phyloP scores from a whole-genome alignment of 2,888 invertebrate genomes.

The Hirtodrosophila cameraria region DNA sequence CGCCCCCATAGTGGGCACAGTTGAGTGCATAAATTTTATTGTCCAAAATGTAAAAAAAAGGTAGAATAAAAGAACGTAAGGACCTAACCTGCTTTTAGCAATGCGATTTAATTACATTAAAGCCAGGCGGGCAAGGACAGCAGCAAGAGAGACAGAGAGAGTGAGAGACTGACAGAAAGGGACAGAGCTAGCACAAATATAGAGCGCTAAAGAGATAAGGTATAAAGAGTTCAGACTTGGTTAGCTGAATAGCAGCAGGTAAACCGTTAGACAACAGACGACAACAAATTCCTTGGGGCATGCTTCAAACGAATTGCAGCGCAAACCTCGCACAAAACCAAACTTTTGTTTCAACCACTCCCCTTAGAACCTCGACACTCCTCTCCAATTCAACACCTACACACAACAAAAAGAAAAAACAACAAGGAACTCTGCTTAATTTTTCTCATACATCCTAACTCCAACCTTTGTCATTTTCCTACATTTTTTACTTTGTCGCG shows the following conservation, averaged over 20 bases:
- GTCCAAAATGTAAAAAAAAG: slow-evolving; percentile 49
- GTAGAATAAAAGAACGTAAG: not conserved
- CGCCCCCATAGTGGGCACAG: slow-evolving; percentile 16
- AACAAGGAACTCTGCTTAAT: slow-evolving; percentile 9
- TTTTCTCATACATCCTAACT: too few relatives aligned
- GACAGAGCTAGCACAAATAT: too few relatives aligned
- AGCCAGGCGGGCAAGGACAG: slow-evolving; percentile 22
- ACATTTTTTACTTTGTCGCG: slow-evolving; percentile 33
- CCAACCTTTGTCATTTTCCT: not conserved
- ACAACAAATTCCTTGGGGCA: slow-evolving; percentile 67
- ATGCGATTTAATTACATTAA: slow-evolving; percentile 74
- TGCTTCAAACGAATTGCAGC: slow-evolving; percentile 68
- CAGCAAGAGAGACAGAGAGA: slow-evolving; percentile 2
- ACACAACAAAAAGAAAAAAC: slow-evolving; percentile 3
- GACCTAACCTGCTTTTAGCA: slow-evolving; percentile 45
- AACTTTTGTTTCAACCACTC: slow-evolving; percentile 10
- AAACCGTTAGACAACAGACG: slow-evolving; percentile 29
- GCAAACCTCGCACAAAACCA: slow-evolving; percentile 11
- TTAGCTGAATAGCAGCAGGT: not conserved
- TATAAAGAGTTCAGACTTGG: too few relatives aligned
- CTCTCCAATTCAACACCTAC: not conserved
- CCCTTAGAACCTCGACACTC: not conserved
- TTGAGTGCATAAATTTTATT: slow-evolving; percentile 72
- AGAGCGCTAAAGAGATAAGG: too few relatives aligned
- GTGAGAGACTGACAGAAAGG: not conserved